A percentile compares a stretch with the other conserved stretches of the same genome.
These are phyloP conservation scores for Lepisosteus osseus DNA, from an alignment of 2,113 vertebrate genomes.

Conservation along the genomic window DNA sequence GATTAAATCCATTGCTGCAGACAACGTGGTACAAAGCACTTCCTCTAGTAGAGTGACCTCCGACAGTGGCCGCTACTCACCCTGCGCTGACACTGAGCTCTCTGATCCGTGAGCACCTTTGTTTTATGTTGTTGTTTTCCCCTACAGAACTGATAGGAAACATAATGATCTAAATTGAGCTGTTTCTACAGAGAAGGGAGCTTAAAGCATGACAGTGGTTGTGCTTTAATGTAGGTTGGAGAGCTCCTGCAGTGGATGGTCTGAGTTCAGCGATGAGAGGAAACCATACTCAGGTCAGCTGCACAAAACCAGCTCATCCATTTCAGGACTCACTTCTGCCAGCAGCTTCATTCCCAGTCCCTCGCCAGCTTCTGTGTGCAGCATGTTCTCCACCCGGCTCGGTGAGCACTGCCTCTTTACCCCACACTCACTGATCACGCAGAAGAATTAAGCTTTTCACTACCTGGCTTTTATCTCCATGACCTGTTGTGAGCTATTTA, in stretches of 20 bases:
- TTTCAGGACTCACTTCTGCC: slow-evolving; percentile 53
- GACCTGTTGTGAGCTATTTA: too few relatives aligned
- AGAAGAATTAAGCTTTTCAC: too few relatives aligned
- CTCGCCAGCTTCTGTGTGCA: slow-evolving; percentile 47
- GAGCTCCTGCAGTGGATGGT: slow-evolving; percentile 57
- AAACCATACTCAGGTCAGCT: slow-evolving; percentile 26
- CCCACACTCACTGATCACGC: too few relatives aligned
- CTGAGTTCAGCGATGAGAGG: slow-evolving; percentile 43
- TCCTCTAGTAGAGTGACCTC: slow-evolving; percentile 43
- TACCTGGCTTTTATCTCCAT: too few relatives aligned
- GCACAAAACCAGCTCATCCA: slow-evolving; percentile 45
- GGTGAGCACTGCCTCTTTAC: slow-evolving; percentile 41
- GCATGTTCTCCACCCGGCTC: slow-evolving; percentile 62
- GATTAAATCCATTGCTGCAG: slow-evolving; percentile 53
- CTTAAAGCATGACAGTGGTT: neutral
- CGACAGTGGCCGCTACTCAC: slow-evolving; percentile 66
- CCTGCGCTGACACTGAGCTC: slow-evolving; percentile 24
- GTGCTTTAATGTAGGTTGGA: slow-evolving; percentile 38
- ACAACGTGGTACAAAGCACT: slow-evolving; percentile 21
- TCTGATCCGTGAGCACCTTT: slow-evolving; percentile 25
- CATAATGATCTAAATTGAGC: too few relatives aligned
- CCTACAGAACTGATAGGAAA: neutral
- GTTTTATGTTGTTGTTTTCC: neutral
- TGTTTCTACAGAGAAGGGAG: neutral
- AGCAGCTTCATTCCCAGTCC: slow-evolving; percentile 63